Evolutionary conservation across 2,113 vertebrate species (phyloP), one percentile per base, ranked within the genome.

Genomic region (Entelurus aequoreus): DNA sequence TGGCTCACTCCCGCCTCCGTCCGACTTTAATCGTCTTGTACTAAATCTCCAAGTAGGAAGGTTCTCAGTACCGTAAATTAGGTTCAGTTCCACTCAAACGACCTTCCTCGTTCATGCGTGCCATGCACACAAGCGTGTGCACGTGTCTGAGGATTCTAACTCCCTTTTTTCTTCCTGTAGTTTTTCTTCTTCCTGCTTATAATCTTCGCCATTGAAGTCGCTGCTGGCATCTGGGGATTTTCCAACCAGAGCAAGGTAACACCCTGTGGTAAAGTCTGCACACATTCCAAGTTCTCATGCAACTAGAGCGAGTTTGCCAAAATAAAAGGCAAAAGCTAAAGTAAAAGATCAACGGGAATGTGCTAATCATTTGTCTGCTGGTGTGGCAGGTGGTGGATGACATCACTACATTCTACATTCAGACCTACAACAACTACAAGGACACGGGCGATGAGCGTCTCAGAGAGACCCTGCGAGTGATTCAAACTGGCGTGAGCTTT

Each of bases 141-240:
- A 53, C 67, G 56, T 50, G 52, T 71, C 40, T 62, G 47, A 5
- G 71, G 57, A 65, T 7, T 69, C 61, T 52, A 47, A 67, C 65
- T 60, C 8, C 59, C 37, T 76, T 28, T 65, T 19, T 40, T 48
- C 37, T 77, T 50, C 2, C 44, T 56, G 21, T 71, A 99, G 97
- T 99, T 98, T 85, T 99, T 99, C 72, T 72, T 89, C 79, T 97
- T 94, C 84, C 94, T 99, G 38, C 84, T 99, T 3, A 85, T 99
- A 78, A 95, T 99, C 79, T 98, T 98, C 84, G 94, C 92, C 61
- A 83, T 96, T 50, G 94, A 97, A 84, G 90, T 98, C n/a, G 95
- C 94, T 10, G 94, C 94, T 40, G 97, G 94, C 4, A 90, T 97
- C 86, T 98, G 94, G 95, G 95, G 94, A 60, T 98, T 98, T 85